Conservation (phyloP, 2,888 invertebrate genomes). For the Pedicia rivosa region DNA sequence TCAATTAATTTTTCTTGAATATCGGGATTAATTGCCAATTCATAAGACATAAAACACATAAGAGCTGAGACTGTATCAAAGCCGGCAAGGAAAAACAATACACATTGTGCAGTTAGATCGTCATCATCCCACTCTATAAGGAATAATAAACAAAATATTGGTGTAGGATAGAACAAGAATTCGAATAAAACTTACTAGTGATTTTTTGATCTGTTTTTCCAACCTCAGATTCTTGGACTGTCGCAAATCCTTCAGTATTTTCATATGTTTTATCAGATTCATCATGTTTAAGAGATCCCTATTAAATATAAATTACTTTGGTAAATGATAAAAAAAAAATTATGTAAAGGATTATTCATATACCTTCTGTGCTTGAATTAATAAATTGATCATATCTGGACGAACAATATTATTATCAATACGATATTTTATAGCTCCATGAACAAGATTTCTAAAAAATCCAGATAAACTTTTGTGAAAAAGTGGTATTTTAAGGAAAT, state of each 20-base stretch:
- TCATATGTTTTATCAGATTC: neutral
- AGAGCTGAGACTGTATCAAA: conserved; percentile 33
- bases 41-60: conserved; percentile 37
- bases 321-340: no score
- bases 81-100: conserved; percentile 39
- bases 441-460: conserved; percentile 1
- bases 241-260: neutral
- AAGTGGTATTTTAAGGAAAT: neutral
- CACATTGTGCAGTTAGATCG: conserved; percentile 40
- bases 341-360: neutral
- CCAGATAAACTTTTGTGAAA: neutral
- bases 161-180: no score
- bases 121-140: conserved; percentile 28
- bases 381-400: conserved; percentile 29
- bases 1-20: conserved; percentile 36
- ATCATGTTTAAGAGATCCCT: neutral
- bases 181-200: no score
- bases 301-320: no score
- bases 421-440: conserved; percentile 1
- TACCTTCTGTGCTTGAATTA: conserved; percentile 32
- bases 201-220: no score
- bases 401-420: neutral
- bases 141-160: neutral
- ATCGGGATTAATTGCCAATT: conserved; percentile 40
- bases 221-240: neutral